Base-by-base conservation (phyloP, 1,140 invertebrate genomes). In the Eumaeus atala region DNA sequence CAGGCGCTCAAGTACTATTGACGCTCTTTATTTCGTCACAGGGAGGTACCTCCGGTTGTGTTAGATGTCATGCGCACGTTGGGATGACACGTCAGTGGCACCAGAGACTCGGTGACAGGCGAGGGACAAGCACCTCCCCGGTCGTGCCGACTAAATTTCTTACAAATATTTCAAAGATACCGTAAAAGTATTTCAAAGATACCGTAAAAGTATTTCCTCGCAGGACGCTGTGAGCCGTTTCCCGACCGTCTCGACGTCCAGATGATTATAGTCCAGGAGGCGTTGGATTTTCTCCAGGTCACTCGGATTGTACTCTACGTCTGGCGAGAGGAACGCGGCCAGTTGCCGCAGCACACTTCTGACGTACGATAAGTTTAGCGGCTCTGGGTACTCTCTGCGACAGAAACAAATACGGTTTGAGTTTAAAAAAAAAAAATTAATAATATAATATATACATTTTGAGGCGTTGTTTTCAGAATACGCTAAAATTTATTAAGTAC, bases 201-300 rank as follows among this genome's bases (percentile, higher is more conserved):
- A 78, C 77, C 65, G 72, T 5, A 73, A 38, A 10, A 77, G 38
- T 28, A 65, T 72, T 34, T 78, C 70, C 28, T 70, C 59, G 52
- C 77, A 81, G 8, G 65, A 57, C 0, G 58, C 38, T 0, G 67
- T 74, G 0, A 81, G 58, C 9, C 37, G 33, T 3, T 28, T 18
- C 1, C 58, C 66, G 28, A 70, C 70, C 1, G 33, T 36, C 9
- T 74, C 66, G 1, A 77, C 38, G 12, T 70, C 59, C 3, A 78
- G 11, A 4, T 63, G 28, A 17, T 81, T 81, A 33, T 64, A 69
- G 1, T 67, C 49, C 14, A 81, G 48, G 4, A 81, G 33, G 1
- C 65, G 7, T 9, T 71, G 52, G 6, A 81, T 48, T 1, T 38
- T 66, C n/a, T 67, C 34, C 36, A 81, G 49, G 38, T 77, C 69